A percentile compares a stretch with the other conserved stretches of the same genome.
Conservation (phyloP, 2,797 vertebrate species). For the Sciurus vulgaris region DNA sequence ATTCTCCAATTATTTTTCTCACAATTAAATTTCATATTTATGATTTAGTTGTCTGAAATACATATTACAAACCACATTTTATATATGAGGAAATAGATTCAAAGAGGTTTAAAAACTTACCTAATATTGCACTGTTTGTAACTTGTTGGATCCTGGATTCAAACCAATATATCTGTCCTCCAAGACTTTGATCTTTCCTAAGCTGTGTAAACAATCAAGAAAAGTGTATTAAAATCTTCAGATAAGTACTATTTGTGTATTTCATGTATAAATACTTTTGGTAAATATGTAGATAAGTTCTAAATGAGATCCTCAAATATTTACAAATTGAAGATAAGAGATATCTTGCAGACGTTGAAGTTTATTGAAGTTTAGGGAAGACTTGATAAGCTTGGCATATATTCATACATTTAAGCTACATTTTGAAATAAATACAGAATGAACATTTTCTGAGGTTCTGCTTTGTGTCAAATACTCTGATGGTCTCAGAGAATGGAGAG, state of each 20-base stretch:
- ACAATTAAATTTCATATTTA: background rate
- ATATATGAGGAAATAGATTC: background rate
- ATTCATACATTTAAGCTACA: background rate
- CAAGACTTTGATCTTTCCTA: background rate
- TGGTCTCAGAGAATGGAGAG: background rate
- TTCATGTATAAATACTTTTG: background rate
- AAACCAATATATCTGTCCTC: background rate
- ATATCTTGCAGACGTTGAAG: background rate
- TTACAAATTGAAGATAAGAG: constrained; percentile 50
- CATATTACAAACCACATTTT: constrained; percentile 21
- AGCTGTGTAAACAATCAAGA: constrained; percentile 15
- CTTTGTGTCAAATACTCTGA: background rate
- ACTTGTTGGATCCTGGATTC: background rate
- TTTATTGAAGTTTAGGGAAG: constrained; percentile 24
- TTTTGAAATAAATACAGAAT: constrained; percentile 42
- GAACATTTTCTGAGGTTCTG: background rate
- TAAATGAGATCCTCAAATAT: background rate
- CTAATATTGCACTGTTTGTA: background rate
- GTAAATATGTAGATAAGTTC: background rate
- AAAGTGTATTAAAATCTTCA: background rate
- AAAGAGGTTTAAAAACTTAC: background rate
- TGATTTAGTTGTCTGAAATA: constrained; percentile 25
- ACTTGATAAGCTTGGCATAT: background rate
- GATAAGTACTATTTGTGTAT: background rate
- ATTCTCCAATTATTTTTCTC: background rate